These are phyloP conservation scores for Lepidurus apus DNA, from an alignment of 1,140 invertebrate genomes.

Conservation along the genomic window DNA sequence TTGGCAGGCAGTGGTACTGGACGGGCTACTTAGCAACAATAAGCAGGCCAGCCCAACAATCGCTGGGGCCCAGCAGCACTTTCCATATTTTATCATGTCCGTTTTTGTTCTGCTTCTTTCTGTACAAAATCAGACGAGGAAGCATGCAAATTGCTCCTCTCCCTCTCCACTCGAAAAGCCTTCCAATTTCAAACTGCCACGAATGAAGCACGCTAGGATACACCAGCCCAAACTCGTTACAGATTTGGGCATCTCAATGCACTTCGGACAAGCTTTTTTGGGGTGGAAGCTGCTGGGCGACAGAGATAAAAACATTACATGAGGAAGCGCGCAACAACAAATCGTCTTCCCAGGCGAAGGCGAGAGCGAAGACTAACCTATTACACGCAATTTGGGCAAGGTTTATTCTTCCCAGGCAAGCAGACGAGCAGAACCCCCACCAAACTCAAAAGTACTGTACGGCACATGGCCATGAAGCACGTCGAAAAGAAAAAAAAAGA, in stretches of 20 bases:
- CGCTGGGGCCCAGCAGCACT: not conserved
- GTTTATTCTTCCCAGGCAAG: not conserved
- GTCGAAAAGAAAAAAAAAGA: no score
- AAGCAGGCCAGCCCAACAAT: not conserved
- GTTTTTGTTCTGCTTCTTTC: not conserved
- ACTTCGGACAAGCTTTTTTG: no score
- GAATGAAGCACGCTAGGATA: not conserved
- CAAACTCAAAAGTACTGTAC: not conserved
- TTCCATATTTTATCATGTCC: not conserved
- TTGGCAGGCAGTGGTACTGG: not conserved
- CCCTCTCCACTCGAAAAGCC: not conserved
- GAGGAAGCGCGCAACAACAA: not conserved
- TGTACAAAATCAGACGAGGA: not conserved
- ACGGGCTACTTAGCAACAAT: not conserved
- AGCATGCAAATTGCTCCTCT: not conserved
- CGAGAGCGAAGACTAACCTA: not conserved
- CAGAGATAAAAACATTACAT: not conserved
- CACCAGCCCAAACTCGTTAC: not conserved
- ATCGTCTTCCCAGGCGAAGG: not conserved
- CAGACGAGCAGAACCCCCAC: not conserved
- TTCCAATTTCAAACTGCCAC: not conserved
- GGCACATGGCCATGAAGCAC: no score
- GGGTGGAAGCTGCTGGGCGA: not conserved
- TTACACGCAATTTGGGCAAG: not conserved
- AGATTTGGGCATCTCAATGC: no score